Base-by-base conservation (phyloP, 2,888 invertebrate genomes). In the Drosophila ochracea region DNA sequence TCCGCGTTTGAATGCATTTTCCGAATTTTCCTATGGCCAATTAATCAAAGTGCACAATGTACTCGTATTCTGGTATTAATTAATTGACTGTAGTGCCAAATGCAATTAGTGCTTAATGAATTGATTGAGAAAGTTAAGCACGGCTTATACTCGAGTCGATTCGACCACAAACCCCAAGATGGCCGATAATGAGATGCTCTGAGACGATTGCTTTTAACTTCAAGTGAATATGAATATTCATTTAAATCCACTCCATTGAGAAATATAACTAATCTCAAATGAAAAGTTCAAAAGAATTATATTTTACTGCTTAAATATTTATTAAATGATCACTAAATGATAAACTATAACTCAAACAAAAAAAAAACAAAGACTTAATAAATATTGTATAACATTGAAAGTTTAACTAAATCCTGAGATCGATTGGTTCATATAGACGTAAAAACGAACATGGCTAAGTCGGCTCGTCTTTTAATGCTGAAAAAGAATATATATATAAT, bases 51-150 rank as follows among this genome's bases (percentile, higher is more conserved):
- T 69, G 73, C 84, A 63, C 68, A 89, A 75, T 80, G 73, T 61
- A 63, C 66, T 70, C 62, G 63, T 66, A 61, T 68, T 72, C 59
- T 68, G 69, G 52, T 61, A 78, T 82, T 90, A 90, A 84, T 90
- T 84, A 84, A 84, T 89, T 75, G 79, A 67, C 67, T 74, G 65
- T 55, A 73, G 60, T 79, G 90, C 70, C 82, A 84, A 78, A 70
- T 76, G 88, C 90, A 89, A 89, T 87, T 89, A 84, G 75, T 66
- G 81, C 71, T 78, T 82, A 76, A 89, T 87, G 73, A 84, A 89
- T 84, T 79, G 69, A 73, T 69, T 69, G 31, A n/a, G 53, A 74
- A 80, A 84, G 62, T 79, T 69, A 41, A 64, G 74, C 50, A 54
- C 41, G 43, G 52, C 65, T 11, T n/a, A 74, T 52, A 60, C 47